phyloP scores from a whole-genome alignment of 2,888 invertebrate genomes.

The Crematogaster levior region DNA sequence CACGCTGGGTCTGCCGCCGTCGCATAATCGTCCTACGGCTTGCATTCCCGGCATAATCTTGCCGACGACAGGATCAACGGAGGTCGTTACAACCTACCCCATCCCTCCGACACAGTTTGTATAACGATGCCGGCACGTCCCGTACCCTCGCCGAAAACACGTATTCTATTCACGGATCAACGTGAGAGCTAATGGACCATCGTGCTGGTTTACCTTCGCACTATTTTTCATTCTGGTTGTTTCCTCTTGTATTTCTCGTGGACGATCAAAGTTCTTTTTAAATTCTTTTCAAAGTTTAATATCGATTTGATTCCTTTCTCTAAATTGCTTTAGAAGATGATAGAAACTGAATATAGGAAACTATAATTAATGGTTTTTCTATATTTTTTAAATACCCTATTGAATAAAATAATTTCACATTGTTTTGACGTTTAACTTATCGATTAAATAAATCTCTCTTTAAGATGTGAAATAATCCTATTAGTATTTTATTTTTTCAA shows the following conservation, averaged over 20 bases:
- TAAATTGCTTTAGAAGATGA: background rate
- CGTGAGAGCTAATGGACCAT: constrained; percentile 62
- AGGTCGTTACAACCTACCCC: constrained; percentile 42
- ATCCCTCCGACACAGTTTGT: constrained; percentile 50
- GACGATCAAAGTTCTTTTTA: no score
- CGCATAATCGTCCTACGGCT: constrained; percentile 71
- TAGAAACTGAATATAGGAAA: background rate
- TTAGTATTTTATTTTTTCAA: background rate
- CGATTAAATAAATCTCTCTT: background rate
- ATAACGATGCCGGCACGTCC: constrained; percentile 25
- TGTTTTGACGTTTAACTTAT: background rate
- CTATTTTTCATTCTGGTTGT: constrained; percentile 42
- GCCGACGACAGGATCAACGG: constrained; percentile 59
- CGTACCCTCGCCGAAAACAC: constrained; percentile 49
- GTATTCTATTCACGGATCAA: constrained; percentile 60
- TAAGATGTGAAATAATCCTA: background rate
- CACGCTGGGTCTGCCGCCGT: constrained; percentile 58
- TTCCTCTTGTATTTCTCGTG: background rate
- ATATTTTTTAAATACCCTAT: background rate
- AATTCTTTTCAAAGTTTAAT: constrained; percentile 52
- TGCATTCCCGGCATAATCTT: constrained; percentile 75
- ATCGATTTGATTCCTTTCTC: constrained; percentile 51
- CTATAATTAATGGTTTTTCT: no score
- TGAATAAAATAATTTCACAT: background rate
- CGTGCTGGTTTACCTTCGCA: background rate